phyloP scores from a whole-genome alignment of 2,888 invertebrate genomes.

The Hydroisotoma schaefferi region DNA sequence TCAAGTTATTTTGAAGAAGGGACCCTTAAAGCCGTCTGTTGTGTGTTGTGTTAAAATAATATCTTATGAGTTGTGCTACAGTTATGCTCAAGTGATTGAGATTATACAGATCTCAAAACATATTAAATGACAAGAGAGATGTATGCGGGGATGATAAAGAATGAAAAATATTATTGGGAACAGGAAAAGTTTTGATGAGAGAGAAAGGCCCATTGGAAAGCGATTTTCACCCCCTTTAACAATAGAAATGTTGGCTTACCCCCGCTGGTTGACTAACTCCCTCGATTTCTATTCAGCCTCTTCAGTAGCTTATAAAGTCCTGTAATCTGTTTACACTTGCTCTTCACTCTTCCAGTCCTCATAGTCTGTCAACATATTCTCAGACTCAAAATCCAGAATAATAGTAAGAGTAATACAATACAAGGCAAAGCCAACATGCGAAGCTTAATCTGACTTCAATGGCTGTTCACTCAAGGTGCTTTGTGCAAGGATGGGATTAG shows the following conservation, averaged over 20 bases:
- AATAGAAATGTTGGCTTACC: conserved; percentile 4
- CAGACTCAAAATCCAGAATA: background rate
- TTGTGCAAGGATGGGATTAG: no score
- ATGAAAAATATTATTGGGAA: background rate
- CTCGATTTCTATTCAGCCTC: background rate
- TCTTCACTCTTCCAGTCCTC: background rate
- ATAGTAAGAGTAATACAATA: no score
- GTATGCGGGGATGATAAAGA: background rate
- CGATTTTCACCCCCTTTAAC: background rate
- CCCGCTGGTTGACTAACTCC: background rate
- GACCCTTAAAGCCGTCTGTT: no score
- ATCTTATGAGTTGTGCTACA: no score
- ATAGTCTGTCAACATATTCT: background rate
- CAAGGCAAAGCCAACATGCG: no score
- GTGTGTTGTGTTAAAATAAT: no score
- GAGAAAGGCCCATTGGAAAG: background rate
- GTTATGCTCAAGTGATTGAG: no score
- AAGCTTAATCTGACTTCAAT: no score
- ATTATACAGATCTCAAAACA: no score
- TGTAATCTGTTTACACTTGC: background rate
- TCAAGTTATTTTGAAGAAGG: background rate
- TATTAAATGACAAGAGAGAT: background rate
- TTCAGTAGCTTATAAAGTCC: background rate
- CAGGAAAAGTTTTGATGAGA: background rate
- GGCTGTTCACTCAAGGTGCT: no score